A percentile compares a stretch with the other conserved stretches of the same genome.
phyloP scores from a whole-genome alignment of 2,888 invertebrate species.

The Epinotia demarniana region DNA sequence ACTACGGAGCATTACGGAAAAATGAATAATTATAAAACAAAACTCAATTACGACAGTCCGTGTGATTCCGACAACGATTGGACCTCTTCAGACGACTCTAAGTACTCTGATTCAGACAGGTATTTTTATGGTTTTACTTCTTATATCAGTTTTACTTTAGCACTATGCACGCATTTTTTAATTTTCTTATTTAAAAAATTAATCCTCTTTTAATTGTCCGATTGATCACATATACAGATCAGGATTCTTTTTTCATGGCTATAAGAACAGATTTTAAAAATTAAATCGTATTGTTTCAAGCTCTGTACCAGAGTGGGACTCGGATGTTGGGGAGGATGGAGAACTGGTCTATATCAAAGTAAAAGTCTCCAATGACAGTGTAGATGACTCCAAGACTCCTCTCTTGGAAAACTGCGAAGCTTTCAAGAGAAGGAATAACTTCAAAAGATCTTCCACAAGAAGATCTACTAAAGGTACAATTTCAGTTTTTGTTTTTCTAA shows the following conservation, averaged over 20 bases:
- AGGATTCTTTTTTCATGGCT: neutral
- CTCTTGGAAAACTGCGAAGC: conserved; percentile 75
- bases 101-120: conserved; percentile 86
- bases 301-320: conserved; percentile 89
- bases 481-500: neutral
- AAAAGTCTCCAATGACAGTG: conserved; percentile 57
- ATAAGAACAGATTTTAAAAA: neutral
- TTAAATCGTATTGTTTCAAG: conserved; percentile 61
- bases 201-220: no score
- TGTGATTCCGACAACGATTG: conserved; percentile 79
- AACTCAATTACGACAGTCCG: conserved; percentile 69
- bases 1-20: conserved; percentile 1
- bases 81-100: conserved; percentile 80
- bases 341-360: conserved; percentile 88
- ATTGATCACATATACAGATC: neutral
- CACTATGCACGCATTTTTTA: no score
- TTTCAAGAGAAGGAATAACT: conserved; percentile 76
- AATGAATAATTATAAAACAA: conserved; percentile 66
- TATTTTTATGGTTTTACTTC: conserved; percentile 49
- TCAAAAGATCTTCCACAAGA: conserved; percentile 76
- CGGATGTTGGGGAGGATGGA: conserved; percentile 86
- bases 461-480: conserved; percentile 73
- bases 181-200: neutral
- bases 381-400: conserved; percentile 59
- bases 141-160: neutral